Percentiles rank a stretch among this genome's conserved stretches.
These are phyloP conservation scores for Odontothrips loti DNA, from an alignment of 2,888 invertebrate species.

Conservation along the genomic window DNA sequence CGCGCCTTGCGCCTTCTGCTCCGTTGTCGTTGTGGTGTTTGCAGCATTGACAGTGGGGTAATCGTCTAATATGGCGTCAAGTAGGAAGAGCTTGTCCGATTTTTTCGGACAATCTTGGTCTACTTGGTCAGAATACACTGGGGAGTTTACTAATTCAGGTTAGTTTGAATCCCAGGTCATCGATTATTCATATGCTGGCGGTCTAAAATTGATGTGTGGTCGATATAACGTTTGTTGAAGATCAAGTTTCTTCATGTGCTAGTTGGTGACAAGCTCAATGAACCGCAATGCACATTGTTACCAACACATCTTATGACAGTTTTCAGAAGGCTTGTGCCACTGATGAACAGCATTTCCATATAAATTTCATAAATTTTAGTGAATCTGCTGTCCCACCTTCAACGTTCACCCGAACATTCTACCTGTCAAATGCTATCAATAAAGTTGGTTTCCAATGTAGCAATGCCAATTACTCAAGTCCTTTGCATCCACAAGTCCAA, in stretches of 20 bases:
- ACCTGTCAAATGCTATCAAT: too few relatives aligned
- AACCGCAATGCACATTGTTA: slow-evolving; percentile 9
- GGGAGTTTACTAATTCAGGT: neutral
- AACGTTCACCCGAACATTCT: too few relatives aligned
- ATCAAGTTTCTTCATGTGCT: neutral
- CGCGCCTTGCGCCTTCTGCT: too few relatives aligned
- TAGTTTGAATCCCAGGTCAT: neutral
- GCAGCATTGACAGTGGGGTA: slow-evolving; percentile 18
- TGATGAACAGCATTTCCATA: too few relatives aligned
- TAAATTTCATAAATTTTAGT: too few relatives aligned
- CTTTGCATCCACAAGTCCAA: too few relatives aligned
- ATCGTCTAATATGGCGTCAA: slow-evolving; percentile 17
- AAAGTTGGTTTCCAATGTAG: too few relatives aligned
- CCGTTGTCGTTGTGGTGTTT: neutral
- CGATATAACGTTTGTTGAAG: neutral
- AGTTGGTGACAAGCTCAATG: slow-evolving; percentile 17
- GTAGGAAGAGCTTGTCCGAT: slow-evolving; percentile 16
- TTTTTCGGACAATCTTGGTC: slow-evolving; percentile 19
- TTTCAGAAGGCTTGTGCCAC: neutral
- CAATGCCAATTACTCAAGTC: too few relatives aligned
- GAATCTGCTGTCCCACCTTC: too few relatives aligned
- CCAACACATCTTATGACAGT: neutral
- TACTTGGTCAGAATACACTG: slow-evolving; percentile 14
- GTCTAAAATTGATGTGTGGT: neutral
- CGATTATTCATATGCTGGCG: neutral